Base-by-base conservation (phyloP, 2,797 vertebrate species). In the Sebastes alutus region DNA sequence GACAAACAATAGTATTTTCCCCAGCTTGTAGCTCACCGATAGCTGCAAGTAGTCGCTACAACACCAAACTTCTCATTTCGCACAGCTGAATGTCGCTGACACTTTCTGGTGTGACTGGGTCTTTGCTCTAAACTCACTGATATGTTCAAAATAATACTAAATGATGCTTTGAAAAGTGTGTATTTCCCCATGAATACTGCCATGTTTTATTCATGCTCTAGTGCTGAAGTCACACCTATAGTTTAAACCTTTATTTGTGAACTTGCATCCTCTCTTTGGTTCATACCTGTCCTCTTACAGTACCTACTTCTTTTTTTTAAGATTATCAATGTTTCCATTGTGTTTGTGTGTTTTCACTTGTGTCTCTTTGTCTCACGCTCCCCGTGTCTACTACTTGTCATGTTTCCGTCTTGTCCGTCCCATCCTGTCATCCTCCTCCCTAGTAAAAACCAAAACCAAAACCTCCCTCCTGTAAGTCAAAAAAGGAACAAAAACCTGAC, bases 391-490 rank as follows among this genome's bases (percentile, higher is more conserved):
- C 79, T 22, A 14, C 73, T 52, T 83, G 85, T 90, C 85, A 72
- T 81, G 84, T 89, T 87, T 85, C 35, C 82, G 29, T 83, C 83
- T 64, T 77, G 73, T 79, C 71, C 58, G n/a, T 80, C 74, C 70
- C 63, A 49, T 82, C 75, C 60, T 72, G 55, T 89, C 88, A 71
- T 83, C 87, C 70, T 90, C 83, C 72, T 77, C 76, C 65, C 77
- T 88, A 93, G 89, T 94, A 29, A 88, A 89, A 89, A 89, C 79
- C 85, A 92, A 93, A 93, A 84, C 42, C 35, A 38, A 38, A 38
- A 84, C 42, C 84, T 80, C 54, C 88, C 88, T 83, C 85, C 90
- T 83, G 93, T 91, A 92, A 94, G 93, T 92, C 65, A 65, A 77
- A 46, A 71, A 56, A 64, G 38, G 16, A 76, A 65, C 22, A 72